A percentile compares a stretch with the other conserved stretches of the same genome.
Evolutionary conservation across 2,888 invertebrate genomes (phyloP).

Genomic region (Epistrophe eligans): DNA sequence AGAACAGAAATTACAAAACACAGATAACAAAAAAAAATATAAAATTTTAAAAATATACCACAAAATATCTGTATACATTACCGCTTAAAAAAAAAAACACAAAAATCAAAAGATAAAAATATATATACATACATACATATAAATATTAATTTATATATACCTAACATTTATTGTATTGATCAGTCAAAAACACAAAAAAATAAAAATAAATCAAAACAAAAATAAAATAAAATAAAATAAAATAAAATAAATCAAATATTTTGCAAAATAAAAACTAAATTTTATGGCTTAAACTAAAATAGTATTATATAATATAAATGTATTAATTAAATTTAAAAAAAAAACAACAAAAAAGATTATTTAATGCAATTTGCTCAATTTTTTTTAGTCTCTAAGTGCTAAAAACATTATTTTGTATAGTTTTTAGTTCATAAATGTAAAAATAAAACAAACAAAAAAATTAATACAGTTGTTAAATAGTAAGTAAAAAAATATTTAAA

Average conservation of each 20-base stretch:
- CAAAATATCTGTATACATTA: constrained; percentile 72
- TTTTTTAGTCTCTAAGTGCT: constrained; percentile 57
- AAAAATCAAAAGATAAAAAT: constrained; percentile 39
- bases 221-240: constrained; percentile 1
- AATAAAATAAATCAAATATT: constrained; percentile 68
- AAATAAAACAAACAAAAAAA: constrained; percentile 17
- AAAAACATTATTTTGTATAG: constrained; percentile 44
- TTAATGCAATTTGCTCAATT: constrained; percentile 67
- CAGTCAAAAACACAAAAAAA: constrained; percentile 7
- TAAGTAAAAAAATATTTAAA: constrained; percentile 58
- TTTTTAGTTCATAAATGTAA: constrained; percentile 46
- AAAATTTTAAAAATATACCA: constrained; percentile 68
- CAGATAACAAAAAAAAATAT: constrained; percentile 28
- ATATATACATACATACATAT: constrained; percentile 53
- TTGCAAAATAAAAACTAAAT: constrained; percentile 52
- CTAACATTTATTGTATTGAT: constrained; percentile 55
- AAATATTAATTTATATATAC: constrained; percentile 64
- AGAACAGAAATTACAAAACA: constrained; percentile 21
- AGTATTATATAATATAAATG: constrained; percentile 34
- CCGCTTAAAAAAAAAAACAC: constrained; percentile 46
- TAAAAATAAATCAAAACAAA: constrained; percentile 10
- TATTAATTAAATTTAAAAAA: constrained; percentile 44
- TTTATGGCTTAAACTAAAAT: constrained; percentile 62
- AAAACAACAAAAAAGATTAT: constrained; percentile 32
- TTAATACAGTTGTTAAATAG: constrained; percentile 71